phyloP scores from a whole-genome alignment of 2,113 vertebrate genomes.

The Bungarus multicinctus region DNA sequence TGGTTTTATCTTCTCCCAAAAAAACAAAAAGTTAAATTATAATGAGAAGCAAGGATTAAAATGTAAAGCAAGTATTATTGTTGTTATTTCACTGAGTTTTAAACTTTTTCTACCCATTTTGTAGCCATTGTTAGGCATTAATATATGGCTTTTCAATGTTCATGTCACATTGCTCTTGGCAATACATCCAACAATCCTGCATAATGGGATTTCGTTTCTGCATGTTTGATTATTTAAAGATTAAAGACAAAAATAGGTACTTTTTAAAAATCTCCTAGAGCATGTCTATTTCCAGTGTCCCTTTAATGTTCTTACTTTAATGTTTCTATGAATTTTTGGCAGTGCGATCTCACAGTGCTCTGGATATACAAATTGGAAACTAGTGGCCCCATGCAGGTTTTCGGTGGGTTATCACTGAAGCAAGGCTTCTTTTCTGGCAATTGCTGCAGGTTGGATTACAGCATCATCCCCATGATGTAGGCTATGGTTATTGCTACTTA shows the following conservation, averaged over 20 bases:
- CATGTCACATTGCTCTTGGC: not conserved
- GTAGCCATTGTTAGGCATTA: not conserved
- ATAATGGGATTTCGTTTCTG: not conserved
- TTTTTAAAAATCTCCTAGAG: not conserved
- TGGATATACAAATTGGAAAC: not conserved
- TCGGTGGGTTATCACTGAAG: not conserved
- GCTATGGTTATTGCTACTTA: not conserved
- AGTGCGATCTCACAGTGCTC: not conserved
- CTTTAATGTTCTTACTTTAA: not conserved
- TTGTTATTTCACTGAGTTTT: not conserved
- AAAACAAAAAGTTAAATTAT: not conserved
- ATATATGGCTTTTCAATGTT: not conserved
- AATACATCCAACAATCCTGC: not conserved
- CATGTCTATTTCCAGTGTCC: not conserved
- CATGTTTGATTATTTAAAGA: not conserved
- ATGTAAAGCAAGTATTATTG: constrained; percentile 1
- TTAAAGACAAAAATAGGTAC: not conserved
- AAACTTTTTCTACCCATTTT: not conserved
- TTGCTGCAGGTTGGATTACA: not conserved
- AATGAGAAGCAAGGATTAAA: not conserved
- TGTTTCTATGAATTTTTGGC: not conserved
- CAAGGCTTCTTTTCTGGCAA: not conserved
- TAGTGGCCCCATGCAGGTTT: not conserved
- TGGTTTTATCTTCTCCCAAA: not conserved
- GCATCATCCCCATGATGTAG: not conserved